phyloP scores from a whole-genome alignment of 2,888 invertebrate species.

The Polia nebulosa region DNA sequence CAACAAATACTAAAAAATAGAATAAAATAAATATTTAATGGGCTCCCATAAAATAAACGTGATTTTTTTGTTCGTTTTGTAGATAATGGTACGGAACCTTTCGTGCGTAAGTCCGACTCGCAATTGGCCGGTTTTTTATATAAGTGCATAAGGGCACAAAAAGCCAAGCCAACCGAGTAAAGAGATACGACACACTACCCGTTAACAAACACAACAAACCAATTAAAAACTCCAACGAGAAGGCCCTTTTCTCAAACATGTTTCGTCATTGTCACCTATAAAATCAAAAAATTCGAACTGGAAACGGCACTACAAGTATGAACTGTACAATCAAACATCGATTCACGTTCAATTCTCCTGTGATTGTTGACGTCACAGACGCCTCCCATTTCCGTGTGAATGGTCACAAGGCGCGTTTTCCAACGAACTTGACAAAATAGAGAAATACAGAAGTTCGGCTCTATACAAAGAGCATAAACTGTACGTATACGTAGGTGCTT shows the following conservation, averaged over 20 bases:
- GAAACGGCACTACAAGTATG: slow-evolving; percentile 26
- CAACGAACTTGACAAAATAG: slow-evolving; percentile 28
- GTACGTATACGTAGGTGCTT: neutral
- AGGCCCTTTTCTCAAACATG: neutral
- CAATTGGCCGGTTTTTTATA: too few relatives aligned
- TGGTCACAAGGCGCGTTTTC: slow-evolving; percentile 46
- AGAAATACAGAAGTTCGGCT: neutral
- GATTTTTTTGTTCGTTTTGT: too few relatives aligned
- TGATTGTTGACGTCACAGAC: slow-evolving; percentile 53
- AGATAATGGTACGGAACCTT: too few relatives aligned
- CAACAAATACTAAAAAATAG: too few relatives aligned
- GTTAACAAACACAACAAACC: neutral
- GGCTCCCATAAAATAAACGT: too few relatives aligned
- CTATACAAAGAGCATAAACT: neutral
- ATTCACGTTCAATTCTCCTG: slow-evolving; percentile 51
- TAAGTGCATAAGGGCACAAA: too few relatives aligned
- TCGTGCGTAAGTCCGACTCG: too few relatives aligned
- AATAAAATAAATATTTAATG: too few relatives aligned
- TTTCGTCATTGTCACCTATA: neutral
- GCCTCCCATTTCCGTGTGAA: slow-evolving; percentile 46
- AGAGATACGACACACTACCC: too few relatives aligned
- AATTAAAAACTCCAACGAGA: neutral
- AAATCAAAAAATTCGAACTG: slow-evolving; percentile 1
- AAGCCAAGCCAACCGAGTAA: neutral
- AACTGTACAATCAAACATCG: slow-evolving; percentile 54